A percentile compares a stretch with the other conserved stretches of the same genome.
Conservation (phyloP, 1,140 invertebrate species). For the Holcopasites calliopsidis region DNA sequence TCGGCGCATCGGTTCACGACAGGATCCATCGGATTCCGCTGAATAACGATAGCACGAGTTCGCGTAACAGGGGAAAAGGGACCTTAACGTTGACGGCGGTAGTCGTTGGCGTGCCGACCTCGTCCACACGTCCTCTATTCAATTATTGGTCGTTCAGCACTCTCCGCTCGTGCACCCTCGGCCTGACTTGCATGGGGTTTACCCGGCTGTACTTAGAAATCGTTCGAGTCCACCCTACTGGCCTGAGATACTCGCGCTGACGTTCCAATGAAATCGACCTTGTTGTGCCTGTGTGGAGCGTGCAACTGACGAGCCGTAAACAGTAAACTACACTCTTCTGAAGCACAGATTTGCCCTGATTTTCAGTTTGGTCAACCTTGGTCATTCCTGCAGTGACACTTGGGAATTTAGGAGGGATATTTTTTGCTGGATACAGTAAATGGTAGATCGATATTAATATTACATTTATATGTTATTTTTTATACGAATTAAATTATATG, state of each 20-base stretch:
- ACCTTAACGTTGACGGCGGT: constrained; percentile 49
- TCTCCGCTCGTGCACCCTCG: constrained; percentile 44
- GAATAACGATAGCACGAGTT: constrained; percentile 60
- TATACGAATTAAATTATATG: no score
- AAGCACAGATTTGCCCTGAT: not conserved
- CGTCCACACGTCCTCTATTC: constrained; percentile 67
- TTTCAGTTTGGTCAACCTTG: not conserved
- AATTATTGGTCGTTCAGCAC: constrained; percentile 66
- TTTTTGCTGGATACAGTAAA: no score
- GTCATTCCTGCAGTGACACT: no score
- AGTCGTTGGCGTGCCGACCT: constrained; percentile 62
- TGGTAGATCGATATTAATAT: no score
- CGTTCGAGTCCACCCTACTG: constrained; percentile 11
- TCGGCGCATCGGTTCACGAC: constrained; percentile 13
- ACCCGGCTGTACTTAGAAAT: not conserved
- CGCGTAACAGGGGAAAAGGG: constrained; percentile 50
- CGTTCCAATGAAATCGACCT: constrained; percentile 27
- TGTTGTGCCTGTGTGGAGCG: constrained; percentile 20
- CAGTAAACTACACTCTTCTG: not conserved
- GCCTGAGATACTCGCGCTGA: constrained; percentile 1
- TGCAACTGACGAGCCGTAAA: constrained; percentile 3
- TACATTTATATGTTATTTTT: no score
- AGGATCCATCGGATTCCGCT: constrained; percentile 50
- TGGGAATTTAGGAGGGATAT: no score
- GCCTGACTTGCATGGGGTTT: constrained; percentile 7